These are phyloP conservation scores for Hydrotaea diabolus DNA, from an alignment of 2,888 invertebrate species.

Conservation along the genomic window DNA sequence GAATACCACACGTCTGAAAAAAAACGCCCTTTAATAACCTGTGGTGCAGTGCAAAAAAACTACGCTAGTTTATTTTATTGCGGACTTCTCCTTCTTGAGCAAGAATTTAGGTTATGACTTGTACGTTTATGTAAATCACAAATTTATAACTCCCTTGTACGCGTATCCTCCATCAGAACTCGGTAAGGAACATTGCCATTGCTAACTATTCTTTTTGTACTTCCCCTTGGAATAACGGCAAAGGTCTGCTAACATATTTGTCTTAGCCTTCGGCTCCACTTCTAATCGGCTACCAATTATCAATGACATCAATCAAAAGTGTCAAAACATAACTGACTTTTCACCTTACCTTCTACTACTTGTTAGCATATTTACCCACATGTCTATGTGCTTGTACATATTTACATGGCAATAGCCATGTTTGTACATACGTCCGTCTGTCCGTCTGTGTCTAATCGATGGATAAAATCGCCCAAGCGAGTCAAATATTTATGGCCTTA, in stretches of 20 bases:
- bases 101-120: no score
- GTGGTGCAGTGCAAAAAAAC: no score
- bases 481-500: constrained; percentile 35
- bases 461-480: not conserved
- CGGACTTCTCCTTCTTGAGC: no score
- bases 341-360: constrained; percentile 5
- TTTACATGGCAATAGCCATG: not conserved
- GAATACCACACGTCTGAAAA: no score
- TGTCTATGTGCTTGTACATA: constrained; percentile 22
- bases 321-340: constrained; percentile 32
- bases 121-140: not conserved
- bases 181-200: not conserved
- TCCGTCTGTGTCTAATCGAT: constrained; percentile 11
- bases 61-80: no score
- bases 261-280: not conserved
- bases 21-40: no score
- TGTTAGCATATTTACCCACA: not conserved
- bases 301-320: constrained; percentile 22
- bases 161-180: not conserved
- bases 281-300: constrained; percentile 20
- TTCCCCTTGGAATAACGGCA: not conserved
- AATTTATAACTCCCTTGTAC: not conserved
- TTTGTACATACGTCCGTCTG: not conserved
- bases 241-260: not conserved
- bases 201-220: not conserved